Conservation (phyloP, 1,140 invertebrate species). For the Caenorhabditis briggsae region DNA sequence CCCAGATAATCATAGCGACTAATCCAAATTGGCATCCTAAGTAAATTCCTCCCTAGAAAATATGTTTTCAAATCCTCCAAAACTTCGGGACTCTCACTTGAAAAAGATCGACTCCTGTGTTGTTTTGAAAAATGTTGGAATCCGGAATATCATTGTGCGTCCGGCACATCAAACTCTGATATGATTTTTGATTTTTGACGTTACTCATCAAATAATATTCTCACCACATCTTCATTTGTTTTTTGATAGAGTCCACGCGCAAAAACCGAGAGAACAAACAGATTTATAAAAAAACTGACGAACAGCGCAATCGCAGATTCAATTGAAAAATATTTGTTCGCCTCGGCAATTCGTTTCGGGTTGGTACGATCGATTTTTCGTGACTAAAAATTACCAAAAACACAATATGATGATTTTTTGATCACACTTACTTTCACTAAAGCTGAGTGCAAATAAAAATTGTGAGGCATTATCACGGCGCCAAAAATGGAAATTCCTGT, state of each 20-base stretch:
- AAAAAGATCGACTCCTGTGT: constrained; percentile 84
- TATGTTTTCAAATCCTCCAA: neutral
- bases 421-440: constrained; percentile 83
- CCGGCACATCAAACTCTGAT: constrained; percentile 56
- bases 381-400: constrained; percentile 81
- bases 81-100: constrained; percentile 16
- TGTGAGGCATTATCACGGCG: constrained; percentile 94
- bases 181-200: neutral
- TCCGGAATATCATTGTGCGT: constrained; percentile 60
- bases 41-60: constrained; percentile 84
- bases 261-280: constrained; percentile 91
- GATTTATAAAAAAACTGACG: constrained; percentile 89
- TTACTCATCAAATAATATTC: constrained; percentile 16
- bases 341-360: constrained; percentile 84
- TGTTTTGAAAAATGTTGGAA: constrained; percentile 78
- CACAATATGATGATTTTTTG: neutral
- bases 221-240: constrained; percentile 82
- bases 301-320: constrained; percentile 87
- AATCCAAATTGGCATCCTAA: constrained; percentile 87
- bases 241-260: constrained; percentile 86
- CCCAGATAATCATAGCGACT: constrained; percentile 88
- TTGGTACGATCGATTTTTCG: constrained; percentile 86
- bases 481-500: constrained; percentile 90
- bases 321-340: constrained; percentile 90
- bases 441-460: constrained; percentile 91